These are phyloP conservation scores for Phoebastria nigripes DNA, from an alignment of 2,797 vertebrate genomes.

Conservation along the genomic window DNA sequence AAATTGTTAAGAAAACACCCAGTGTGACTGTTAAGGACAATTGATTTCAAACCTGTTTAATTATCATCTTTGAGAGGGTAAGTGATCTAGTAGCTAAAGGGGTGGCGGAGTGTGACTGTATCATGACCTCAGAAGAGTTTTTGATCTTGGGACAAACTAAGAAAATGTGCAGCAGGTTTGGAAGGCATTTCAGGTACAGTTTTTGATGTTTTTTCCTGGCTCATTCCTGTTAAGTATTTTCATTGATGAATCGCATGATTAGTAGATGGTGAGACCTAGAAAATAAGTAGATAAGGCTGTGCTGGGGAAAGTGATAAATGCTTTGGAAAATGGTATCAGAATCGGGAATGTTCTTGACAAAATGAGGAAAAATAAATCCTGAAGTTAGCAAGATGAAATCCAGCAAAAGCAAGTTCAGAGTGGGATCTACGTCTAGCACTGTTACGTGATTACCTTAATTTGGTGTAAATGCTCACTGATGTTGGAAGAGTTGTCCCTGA, in stretches of 20 bases:
- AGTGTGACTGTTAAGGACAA: not conserved
- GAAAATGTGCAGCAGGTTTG: not conserved
- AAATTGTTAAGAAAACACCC: not conserved
- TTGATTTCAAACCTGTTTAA: not conserved
- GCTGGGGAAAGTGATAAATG: not conserved
- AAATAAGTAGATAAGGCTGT: not conserved
- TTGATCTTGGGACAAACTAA: not conserved
- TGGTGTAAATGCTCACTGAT: not conserved
- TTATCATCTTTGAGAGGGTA: not conserved
- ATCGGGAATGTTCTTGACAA: not conserved
- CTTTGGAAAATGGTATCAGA: not conserved
- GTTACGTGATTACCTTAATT: fast-evolving
- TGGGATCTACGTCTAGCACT: not conserved
- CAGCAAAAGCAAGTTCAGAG: not conserved
- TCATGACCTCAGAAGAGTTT: not conserved
- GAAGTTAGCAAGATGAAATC: not conserved
- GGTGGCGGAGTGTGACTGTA: fast-evolving
- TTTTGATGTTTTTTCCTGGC: not conserved
- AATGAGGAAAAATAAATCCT: not conserved
- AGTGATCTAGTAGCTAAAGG: not conserved
- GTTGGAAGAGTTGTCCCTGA: not conserved
- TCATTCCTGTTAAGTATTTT: not conserved
- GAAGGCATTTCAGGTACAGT: not conserved
- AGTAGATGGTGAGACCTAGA: not conserved
- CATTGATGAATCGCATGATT: not conserved